A percentile compares a stretch with the other conserved stretches of the same genome.
Evolutionary conservation across 2,113 vertebrate genomes (phyloP).

Genomic region (Lycaon pictus): DNA sequence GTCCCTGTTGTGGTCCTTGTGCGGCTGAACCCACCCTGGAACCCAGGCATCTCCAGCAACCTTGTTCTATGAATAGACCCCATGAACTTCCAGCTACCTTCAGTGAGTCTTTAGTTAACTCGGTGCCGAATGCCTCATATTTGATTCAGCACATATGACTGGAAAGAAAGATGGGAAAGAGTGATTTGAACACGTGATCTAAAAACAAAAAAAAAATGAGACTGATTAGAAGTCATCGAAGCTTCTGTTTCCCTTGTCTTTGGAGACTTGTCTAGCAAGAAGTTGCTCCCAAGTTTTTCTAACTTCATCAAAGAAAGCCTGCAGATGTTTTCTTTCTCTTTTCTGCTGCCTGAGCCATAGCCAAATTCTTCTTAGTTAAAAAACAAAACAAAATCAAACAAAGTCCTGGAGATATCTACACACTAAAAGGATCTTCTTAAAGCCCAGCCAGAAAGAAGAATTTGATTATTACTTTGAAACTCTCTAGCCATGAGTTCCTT

Average conservation of each 20-base stretch:
- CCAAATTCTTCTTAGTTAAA: background rate
- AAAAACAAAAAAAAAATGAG: background rate
- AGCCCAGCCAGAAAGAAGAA: background rate
- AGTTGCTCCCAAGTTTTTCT: background rate
- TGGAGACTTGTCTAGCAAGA: too few relatives aligned
- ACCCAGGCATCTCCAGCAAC: background rate
- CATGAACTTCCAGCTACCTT: background rate
- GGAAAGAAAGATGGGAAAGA: background rate
- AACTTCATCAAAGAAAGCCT: background rate
- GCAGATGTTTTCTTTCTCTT: background rate
- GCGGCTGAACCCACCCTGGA: background rate
- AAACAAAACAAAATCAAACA: background rate
- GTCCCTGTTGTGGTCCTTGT: background rate
- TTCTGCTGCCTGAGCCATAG: background rate
- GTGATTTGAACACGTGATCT: background rate
- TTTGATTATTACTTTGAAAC: background rate
- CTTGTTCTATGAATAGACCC: background rate
- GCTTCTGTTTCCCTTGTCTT: too few relatives aligned
- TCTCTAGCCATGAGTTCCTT: background rate
- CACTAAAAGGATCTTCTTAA: background rate
- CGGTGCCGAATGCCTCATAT: background rate
- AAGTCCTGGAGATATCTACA: background rate
- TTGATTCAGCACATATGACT: background rate
- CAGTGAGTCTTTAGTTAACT: background rate
- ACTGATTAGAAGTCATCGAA: background rate